These are phyloP conservation scores for Pristionchus japonicus DNA, from an alignment of 2,888 invertebrate genomes.

Conservation along the genomic window DNA sequence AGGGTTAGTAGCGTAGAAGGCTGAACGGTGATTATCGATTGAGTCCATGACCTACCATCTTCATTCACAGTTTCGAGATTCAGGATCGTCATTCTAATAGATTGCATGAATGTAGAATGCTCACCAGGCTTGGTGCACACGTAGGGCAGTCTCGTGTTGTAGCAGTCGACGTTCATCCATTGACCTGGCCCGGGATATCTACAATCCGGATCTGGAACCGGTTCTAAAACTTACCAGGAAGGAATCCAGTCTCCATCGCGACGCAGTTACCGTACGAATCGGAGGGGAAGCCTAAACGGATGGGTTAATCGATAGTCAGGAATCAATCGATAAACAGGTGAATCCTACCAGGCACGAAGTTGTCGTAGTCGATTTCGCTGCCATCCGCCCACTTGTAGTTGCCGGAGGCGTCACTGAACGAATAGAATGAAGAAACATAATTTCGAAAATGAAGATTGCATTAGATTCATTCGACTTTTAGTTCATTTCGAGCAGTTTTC, in stretches of 20 bases:
- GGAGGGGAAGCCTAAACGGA: not conserved
- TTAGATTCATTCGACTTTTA: too few species aligned
- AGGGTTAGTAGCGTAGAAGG: conserved; percentile 4
- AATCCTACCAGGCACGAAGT: conserved; percentile 1
- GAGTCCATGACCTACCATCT: not conserved
- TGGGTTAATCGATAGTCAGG: not conserved
- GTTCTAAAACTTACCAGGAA: not conserved
- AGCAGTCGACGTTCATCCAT: conserved; percentile 46
- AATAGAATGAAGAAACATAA: not conserved
- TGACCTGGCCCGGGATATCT: not conserved
- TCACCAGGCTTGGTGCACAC: conserved; percentile 35
- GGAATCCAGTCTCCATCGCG: conserved; percentile 30
- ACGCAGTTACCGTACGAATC: conserved; percentile 34
- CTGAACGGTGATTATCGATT: conserved; percentile 5
- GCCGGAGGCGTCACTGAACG: not conserved
- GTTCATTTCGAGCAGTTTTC: too few species aligned
- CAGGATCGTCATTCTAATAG: too few species aligned
- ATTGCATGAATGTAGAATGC: not conserved
- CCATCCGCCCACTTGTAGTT: conserved; percentile 37
- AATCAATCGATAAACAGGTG: not conserved
- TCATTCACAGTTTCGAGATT: not conserved
- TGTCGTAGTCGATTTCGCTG: not conserved
- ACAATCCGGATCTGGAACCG: not conserved
- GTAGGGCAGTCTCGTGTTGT: conserved; percentile 38
- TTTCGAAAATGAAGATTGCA: not conserved